A percentile compares a stretch with the other conserved stretches of the same genome.
Evolutionary conservation across 2,113 vertebrate genomes (phyloP).

Genomic region (Dryoscopus gambensis): DNA sequence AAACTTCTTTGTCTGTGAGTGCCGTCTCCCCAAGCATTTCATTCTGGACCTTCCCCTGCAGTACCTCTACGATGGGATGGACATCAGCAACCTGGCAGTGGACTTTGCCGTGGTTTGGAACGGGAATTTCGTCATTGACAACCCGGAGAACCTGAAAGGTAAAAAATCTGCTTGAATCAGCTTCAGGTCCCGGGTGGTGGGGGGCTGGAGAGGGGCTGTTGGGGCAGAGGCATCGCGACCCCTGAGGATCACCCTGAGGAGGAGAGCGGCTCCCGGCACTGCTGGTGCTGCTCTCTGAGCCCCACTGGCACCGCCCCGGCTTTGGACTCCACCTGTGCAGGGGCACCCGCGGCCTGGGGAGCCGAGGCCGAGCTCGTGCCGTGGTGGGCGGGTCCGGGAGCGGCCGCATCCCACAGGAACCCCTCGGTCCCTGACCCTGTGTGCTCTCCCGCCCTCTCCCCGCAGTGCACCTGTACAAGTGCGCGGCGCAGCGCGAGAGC

Average conservation of each 20-base stretch:
- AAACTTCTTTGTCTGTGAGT: neutral
- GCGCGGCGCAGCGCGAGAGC: slow-evolving; percentile 93
- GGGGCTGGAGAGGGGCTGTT: neutral
- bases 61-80: slow-evolving; percentile 96
- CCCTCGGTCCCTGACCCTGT: neutral
- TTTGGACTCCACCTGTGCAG: neutral
- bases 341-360: rapidly evolving
- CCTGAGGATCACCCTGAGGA: neutral
- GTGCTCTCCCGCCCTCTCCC: too few relatives aligned
- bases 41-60: slow-evolving; percentile 27
- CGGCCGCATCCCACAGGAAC: too few relatives aligned
- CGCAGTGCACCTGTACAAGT: slow-evolving; percentile 96
- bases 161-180: neutral
- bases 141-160: slow-evolving; percentile 95
- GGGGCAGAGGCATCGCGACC: neutral
- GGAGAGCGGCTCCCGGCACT: neutral
- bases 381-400: rapidly evolving
- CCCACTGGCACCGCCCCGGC: neutral
- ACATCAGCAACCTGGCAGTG: slow-evolving; percentile 91
- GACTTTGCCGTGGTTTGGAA: slow-evolving; percentile 99
- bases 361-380: rapidly evolving
- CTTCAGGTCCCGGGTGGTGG: rapidly evolving
- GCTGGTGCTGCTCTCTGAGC: neutral
- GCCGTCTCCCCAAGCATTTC: neutral
- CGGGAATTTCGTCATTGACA: slow-evolving; percentile 97